These are phyloP conservation scores for Pandemis cinnamomeana DNA, from an alignment of 2,888 invertebrate genomes.

Conservation along the genomic window DNA sequence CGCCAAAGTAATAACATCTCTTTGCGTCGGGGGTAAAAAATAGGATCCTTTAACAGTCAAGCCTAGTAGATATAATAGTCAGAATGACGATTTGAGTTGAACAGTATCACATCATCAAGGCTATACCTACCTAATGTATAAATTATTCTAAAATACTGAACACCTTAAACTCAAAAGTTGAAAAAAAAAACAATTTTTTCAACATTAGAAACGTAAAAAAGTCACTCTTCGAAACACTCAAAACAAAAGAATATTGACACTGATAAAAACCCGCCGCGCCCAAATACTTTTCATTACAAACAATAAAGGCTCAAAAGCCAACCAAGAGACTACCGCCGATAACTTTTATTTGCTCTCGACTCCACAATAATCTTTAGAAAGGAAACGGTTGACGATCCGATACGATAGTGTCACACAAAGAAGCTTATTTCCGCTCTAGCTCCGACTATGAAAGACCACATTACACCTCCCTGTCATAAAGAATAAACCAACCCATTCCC, in stretches of 20 bases:
- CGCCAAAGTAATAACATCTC: too few species aligned
- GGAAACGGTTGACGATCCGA: constrained; percentile 81
- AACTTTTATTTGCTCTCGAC: constrained; percentile 80
- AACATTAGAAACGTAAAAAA: too few species aligned
- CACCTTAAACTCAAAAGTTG: too few species aligned
- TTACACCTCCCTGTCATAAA: constrained; percentile 55
- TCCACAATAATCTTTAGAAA: constrained; percentile 80
- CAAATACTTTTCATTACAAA: constrained; percentile 34
- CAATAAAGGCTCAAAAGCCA: constrained; percentile 43
- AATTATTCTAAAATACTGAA: too few species aligned
- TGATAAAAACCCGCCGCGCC: constrained; percentile 17
- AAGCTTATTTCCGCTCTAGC: constrained; percentile 81
- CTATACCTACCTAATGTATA: too few species aligned
- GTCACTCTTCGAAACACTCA: background rate
- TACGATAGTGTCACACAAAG: constrained; percentile 80
- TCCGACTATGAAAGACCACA: constrained; percentile 67
- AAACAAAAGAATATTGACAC: constrained; percentile 21
- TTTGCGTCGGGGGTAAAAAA: too few species aligned
- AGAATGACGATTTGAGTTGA: too few species aligned
- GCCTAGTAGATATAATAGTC: too few species aligned
- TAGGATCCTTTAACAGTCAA: too few species aligned
- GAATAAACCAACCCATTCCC: constrained; percentile 44
- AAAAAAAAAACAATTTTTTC: too few species aligned
- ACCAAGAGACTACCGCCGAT: constrained; percentile 55
- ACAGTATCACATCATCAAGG: too few species aligned